Percentiles rank a stretch among this genome's conserved stretches.
phyloP scores from a whole-genome alignment of 2,113 vertebrate species.

The Stigmatopora argus region DNA sequence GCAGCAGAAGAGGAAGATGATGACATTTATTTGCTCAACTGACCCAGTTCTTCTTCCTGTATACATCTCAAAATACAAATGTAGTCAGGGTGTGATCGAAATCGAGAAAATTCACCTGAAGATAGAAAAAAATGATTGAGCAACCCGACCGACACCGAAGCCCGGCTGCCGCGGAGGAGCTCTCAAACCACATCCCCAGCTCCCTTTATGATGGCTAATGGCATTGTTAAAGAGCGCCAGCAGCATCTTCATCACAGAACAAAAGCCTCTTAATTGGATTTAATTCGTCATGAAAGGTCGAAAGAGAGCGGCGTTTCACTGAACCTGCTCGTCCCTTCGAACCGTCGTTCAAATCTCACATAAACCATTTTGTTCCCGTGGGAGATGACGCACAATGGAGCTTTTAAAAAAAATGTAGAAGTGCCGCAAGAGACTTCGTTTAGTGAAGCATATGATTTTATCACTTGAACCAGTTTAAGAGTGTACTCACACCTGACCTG shows the following conservation, averaged over 20 bases:
- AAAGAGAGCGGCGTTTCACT: conserved; percentile 44
- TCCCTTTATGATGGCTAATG: conserved; percentile 64
- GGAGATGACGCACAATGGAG: not conserved
- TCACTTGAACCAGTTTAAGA: conserved; percentile 28
- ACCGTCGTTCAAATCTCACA: conserved; percentile 13
- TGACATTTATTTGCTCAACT: conserved; percentile 16
- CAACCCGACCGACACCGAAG: conserved; percentile 25
- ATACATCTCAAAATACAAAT: conserved; percentile 17
- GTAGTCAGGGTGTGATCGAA: conserved; percentile 7
- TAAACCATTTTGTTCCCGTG: conserved; percentile 3
- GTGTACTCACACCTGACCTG: not conserved
- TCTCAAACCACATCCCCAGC: conserved; percentile 53
- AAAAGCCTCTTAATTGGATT: conserved; percentile 60
- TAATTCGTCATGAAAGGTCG: conserved; percentile 53
- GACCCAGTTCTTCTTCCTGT: conserved; percentile 16
- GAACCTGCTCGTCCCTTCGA: conserved; percentile 47
- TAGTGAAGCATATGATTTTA: conserved; percentile 25
- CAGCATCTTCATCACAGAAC: conserved; percentile 59
- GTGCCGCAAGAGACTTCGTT: conserved; percentile 30
- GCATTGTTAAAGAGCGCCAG: conserved; percentile 57
- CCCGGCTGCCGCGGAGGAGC: conserved; percentile 38
- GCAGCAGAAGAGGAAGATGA: too few species aligned
- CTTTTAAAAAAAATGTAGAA: conserved; percentile 10
- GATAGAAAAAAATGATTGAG: conserved; percentile 22
- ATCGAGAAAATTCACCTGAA: conserved; percentile 40